Evolutionary conservation across 2,113 vertebrate genomes (phyloP), one percentile per base, ranked within the genome.

Genomic region (Sitta europaea): DNA sequence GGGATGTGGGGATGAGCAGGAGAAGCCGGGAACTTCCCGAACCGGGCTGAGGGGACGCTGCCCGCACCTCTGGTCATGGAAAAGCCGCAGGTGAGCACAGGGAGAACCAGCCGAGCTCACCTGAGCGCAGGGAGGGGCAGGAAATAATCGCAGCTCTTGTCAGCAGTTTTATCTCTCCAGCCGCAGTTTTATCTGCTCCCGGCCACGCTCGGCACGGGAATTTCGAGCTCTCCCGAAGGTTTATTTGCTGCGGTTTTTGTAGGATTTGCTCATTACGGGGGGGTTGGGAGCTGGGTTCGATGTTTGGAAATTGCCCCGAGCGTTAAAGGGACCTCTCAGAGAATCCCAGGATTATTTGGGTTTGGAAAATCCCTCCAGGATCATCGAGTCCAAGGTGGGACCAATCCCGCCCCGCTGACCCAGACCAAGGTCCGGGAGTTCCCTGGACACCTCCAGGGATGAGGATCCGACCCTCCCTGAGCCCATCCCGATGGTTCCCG

Each of bases 321-420:
- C 0, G n/a, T 11, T 3, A 38, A 33, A 12, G 27, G 12, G 22
- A 33, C 15, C 3, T 15, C 15, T 4, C 23, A 5, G 35, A 48
- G 28, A 40, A 50, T 27, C 12, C 27, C n/a, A 11, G 6, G 54
- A 57, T 22, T n/a, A 47, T 27, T 14, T 27, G 8, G 31, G 6
- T 7, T 20, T 54, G 35, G 22, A 50, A 50, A 61, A 50, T 27
- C 28, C 35, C 22, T 21, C 28, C 57, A 38, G 23, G 21, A 17
- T 5, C 53, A 33, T 9, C 16, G n/a, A 31, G 21, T 5, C 43
- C 43, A 25, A 24, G 15, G 4, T 31, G 43, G 17, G 43, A 29
- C 9, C 21, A 4, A 38, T 5, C 15, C n/a, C 14, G 6, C 33
- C 14, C 50, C 1, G 51, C 16, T 7, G 16, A 27, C 38, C 7